Conservation (phyloP, 2,888 invertebrate species). For the Hipparchia semele region DNA sequence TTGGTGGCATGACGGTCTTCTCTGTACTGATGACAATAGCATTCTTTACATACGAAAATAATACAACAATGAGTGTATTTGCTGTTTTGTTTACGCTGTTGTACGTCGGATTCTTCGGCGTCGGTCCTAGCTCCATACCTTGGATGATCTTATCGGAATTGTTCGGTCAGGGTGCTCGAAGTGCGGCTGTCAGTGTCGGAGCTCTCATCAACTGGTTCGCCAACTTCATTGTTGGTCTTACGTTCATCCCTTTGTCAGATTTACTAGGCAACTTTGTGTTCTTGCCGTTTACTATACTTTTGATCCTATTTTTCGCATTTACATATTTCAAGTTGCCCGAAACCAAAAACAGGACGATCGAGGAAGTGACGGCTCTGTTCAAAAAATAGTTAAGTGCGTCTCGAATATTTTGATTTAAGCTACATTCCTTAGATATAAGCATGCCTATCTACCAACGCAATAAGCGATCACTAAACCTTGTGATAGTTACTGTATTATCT, state of each 20-base stretch:
- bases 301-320: conserved; percentile 74
- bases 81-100: conserved; percentile 76
- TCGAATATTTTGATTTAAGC: conserved; percentile 44
- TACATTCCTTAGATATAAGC: conserved; percentile 60
- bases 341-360: conserved; percentile 78
- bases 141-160: conserved; percentile 81
- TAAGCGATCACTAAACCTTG: conserved; percentile 61
- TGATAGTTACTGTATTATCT: conserved; percentile 54
- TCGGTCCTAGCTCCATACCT: conserved; percentile 79
- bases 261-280: conserved; percentile 72
- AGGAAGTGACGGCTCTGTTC: conserved; percentile 79
- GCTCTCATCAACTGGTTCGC: conserved; percentile 80
- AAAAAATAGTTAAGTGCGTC: conserved; percentile 56
- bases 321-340: conserved; percentile 77
- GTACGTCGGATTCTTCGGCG: conserved; percentile 78
- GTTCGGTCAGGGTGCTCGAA: conserved; percentile 76
- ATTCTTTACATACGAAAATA: conserved; percentile 69
- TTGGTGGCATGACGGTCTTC: conserved; percentile 88
- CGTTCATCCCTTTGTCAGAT: conserved; percentile 68
- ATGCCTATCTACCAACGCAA: conserved; percentile 50
- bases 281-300: conserved; percentile 71
- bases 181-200: conserved; percentile 77
- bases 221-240: conserved; percentile 77
- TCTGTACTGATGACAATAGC: conserved; percentile 87
- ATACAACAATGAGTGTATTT: conserved; percentile 73